phyloP scores from a whole-genome alignment of 2,888 invertebrate species.

The Torymus tubicola region DNA sequence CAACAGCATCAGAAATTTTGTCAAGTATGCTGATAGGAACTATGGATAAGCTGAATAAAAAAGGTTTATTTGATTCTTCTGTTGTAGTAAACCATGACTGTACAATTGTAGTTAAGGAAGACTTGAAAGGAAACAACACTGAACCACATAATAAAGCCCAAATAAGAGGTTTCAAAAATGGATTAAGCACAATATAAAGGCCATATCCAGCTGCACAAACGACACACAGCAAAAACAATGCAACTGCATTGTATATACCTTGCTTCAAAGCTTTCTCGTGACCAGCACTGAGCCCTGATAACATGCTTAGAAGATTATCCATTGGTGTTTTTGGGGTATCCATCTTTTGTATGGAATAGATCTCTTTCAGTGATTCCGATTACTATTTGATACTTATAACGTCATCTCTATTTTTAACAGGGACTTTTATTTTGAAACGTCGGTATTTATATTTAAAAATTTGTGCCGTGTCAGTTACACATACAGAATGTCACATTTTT shows the following conservation, averaged over 20 bases:
- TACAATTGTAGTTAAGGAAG: conserved; percentile 85
- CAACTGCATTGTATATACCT: conserved; percentile 93
- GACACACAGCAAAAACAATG: conserved; percentile 85
- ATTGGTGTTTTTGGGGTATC: conserved; percentile 79
- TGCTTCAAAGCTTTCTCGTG: conserved; percentile 94
- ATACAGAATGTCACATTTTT: too few species aligned
- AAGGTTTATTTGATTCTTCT: conserved; percentile 83
- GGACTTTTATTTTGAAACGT: not conserved
- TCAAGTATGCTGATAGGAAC: conserved; percentile 88
- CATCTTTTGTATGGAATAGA: conserved; percentile 63
- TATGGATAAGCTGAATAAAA: conserved; percentile 80
- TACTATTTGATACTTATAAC: conserved; percentile 18
- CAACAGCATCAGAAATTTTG: conserved; percentile 85
- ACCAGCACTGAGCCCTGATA: conserved; percentile 84
- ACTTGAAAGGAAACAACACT: conserved; percentile 96
- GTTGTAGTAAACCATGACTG: conserved; percentile 87
- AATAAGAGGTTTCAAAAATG: conserved; percentile 94
- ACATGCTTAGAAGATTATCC: conserved; percentile 84
- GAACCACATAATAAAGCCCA: conserved; percentile 99
- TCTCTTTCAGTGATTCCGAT: conserved; percentile 10
- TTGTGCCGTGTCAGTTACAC: not conserved
- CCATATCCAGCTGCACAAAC: conserved; percentile 85
- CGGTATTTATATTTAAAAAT: not conserved
- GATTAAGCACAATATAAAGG: conserved; percentile 90
- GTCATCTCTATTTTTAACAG: conserved; percentile 50